Percentiles rank a stretch among this genome's conserved stretches.
These are phyloP conservation scores for Oreonectes daqikongensis DNA, from an alignment of 2,797 vertebrate genomes.

Conservation along the genomic window DNA sequence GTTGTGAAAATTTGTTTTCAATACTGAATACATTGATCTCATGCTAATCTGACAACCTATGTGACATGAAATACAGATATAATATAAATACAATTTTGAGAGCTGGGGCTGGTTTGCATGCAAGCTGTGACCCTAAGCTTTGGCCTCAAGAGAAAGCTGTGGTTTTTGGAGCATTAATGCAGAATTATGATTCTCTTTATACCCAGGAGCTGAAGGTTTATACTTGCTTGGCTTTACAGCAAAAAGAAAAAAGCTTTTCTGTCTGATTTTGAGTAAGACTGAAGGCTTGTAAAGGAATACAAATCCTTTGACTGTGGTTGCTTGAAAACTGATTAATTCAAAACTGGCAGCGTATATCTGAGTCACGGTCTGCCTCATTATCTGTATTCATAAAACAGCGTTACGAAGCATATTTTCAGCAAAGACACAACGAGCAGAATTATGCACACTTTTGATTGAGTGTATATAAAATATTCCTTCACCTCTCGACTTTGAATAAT, in stretches of 20 bases:
- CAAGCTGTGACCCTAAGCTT: constrained; percentile 12
- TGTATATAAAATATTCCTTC: constrained; percentile 15
- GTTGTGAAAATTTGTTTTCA: neutral
- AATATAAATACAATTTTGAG: neutral
- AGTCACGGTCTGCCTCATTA: constrained; percentile 33
- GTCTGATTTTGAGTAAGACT: constrained; percentile 21
- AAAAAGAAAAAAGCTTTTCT: constrained; percentile 5
- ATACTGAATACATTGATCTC: neutral
- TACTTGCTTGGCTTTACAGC: constrained; percentile 15
- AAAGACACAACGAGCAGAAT: neutral
- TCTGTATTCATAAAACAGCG: constrained; percentile 42
- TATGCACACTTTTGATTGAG: constrained; percentile 13
- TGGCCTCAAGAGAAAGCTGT: constrained; percentile 8
- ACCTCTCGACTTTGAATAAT: constrained; percentile 16
- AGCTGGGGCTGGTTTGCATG: constrained; percentile 15
- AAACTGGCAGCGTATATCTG: constrained; percentile 29
- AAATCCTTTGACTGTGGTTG: constrained; percentile 27
- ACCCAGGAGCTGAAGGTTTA: neutral
- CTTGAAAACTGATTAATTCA: constrained; percentile 27
- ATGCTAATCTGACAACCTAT: neutral
- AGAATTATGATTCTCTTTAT: constrained; percentile 25
- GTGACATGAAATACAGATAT: neutral
- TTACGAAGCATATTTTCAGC: constrained; percentile 18
- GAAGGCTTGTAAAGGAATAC: constrained; percentile 11
- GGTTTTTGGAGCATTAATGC: constrained; percentile 18